Base-by-base conservation (phyloP, 2,113 vertebrate genomes). In the Xiphias gladius region DNA sequence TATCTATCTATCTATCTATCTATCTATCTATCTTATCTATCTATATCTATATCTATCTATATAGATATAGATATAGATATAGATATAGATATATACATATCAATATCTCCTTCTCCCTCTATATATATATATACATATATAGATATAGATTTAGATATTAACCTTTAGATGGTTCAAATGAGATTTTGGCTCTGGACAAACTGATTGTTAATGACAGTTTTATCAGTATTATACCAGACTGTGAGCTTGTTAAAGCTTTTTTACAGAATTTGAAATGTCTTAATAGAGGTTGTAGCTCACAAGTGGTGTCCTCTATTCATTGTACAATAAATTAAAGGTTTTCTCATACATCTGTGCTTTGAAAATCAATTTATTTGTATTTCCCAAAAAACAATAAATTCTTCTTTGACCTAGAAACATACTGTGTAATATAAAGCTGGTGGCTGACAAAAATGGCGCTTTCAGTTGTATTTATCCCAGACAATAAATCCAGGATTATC, bases 401-500 rank as follows among this genome's bases (percentile, higher is more conserved):
- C 43, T 46, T 50, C 26, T 55, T 58, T 84, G 76, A 90, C 80
- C 71, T 69, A 84, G 69, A 90, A 91, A 86, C 62, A 75, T 35
- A 41, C n/a, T 59, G 65, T 22, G 20, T 19, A 72, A 46, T 39
- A 13, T 41, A 70, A 76, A 70, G 43, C 19, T 62, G 39, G 28
- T 35, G 22, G 48, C 16, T 82, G 62, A 87, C 37, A 88, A 75
- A 88, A 83, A 57, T 43, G 26, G 7, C 2, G 22, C 66, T 75
- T 86, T 87, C 59, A 54, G 46, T 79, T 87, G 67, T 83, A 76
- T 92, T 93, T 78, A 83, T 84, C 82, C 72, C 65, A 20, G 43
- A 83, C 69, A 46, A 37, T 67, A 89, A 93, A 93, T 89, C 87
- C 86, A 82, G 83, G 86, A 93, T 92, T 84, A 89, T 82, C 63